These are phyloP conservation scores for Tachypleus tridentatus DNA, from an alignment of 1,140 invertebrate genomes.

Conservation along the genomic window DNA sequence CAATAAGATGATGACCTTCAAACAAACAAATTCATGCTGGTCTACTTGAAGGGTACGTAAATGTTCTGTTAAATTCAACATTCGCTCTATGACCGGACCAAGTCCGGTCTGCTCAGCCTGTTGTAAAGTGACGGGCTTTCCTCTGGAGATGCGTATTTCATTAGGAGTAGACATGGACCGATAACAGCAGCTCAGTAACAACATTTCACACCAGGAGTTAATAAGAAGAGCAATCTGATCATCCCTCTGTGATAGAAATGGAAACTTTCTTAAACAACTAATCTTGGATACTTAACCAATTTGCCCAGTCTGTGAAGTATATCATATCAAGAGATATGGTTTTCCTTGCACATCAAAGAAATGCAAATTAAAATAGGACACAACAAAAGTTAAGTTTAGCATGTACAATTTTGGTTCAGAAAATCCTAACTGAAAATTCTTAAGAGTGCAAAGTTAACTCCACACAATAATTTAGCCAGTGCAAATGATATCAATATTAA, in stretches of 20 bases:
- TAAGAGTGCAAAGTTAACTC: too few species aligned
- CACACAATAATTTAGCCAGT: too few species aligned
- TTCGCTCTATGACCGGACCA: conserved; percentile 75
- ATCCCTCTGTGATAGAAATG: conserved; percentile 54
- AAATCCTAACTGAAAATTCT: too few species aligned
- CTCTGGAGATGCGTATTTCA: conserved; percentile 41
- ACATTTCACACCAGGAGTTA: conserved; percentile 92
- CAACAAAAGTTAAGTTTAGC: too few species aligned
- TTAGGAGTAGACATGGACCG: conserved; percentile 72
- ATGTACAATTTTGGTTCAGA: too few species aligned
- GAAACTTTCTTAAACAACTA: too few species aligned
- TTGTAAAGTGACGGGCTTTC: conserved; percentile 59
- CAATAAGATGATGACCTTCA: conserved; percentile 83
- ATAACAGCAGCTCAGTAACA: conserved; percentile 80
- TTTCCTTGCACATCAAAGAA: too few species aligned
- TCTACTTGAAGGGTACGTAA: conserved; percentile 79
- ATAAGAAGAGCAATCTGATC: conserved; percentile 93
- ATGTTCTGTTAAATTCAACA: conserved; percentile 89
- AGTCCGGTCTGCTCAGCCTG: conserved; percentile 55
- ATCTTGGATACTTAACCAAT: too few species aligned
- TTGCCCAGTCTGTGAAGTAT: too few species aligned
- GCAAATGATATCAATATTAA: too few species aligned
- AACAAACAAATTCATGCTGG: conserved; percentile 89
- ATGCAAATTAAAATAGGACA: too few species aligned
- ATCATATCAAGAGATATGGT: too few species aligned